A percentile compares a stretch with the other conserved stretches of the same genome.
These are phyloP conservation scores for Esox niger DNA, from an alignment of 2,113 vertebrate genomes.

Conservation along the genomic window DNA sequence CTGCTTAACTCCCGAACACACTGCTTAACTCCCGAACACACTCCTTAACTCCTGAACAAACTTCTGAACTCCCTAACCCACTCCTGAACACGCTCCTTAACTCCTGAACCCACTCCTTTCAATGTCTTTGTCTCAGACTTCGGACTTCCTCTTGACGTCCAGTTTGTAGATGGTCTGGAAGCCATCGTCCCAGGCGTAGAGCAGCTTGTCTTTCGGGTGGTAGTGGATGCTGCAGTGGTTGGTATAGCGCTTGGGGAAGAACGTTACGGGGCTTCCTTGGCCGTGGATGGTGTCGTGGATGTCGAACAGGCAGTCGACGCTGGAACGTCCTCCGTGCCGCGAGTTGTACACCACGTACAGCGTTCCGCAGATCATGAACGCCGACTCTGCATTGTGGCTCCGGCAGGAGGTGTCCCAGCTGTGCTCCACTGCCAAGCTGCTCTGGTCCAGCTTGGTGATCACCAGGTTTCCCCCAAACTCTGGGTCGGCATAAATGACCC, in stretches of 20 bases:
- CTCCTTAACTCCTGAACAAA: too few species aligned
- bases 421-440: conserved; percentile 75
- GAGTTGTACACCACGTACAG: conserved; percentile 89
- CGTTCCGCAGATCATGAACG: conserved; percentile 86
- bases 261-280: conserved; percentile 67
- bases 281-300: conserved; percentile 72
- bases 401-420: conserved; percentile 87
- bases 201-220: conserved; percentile 83
- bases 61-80: too few species aligned
- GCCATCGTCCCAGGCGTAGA: conserved; percentile 93
- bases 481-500: conserved; percentile 86
- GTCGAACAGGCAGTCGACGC: conserved; percentile 84
- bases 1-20: too few species aligned
- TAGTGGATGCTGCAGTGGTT: conserved; percentile 87
- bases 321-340: conserved; percentile 79
- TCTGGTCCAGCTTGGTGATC: conserved; percentile 83
- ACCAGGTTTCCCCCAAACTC: conserved; percentile 80
- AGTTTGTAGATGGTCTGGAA: conserved; percentile 90
- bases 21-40: too few species aligned
- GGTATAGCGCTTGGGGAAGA: conserved; percentile 83
- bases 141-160: conserved; percentile 70
- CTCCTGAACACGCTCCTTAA: too few species aligned
- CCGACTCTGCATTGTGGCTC: conserved; percentile 82
- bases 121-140: not conserved
- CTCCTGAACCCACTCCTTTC: too few species aligned